Evolutionary conservation across 2,888 invertebrate species (phyloP).

Genomic region (Sminthurides aquaticus): DNA sequence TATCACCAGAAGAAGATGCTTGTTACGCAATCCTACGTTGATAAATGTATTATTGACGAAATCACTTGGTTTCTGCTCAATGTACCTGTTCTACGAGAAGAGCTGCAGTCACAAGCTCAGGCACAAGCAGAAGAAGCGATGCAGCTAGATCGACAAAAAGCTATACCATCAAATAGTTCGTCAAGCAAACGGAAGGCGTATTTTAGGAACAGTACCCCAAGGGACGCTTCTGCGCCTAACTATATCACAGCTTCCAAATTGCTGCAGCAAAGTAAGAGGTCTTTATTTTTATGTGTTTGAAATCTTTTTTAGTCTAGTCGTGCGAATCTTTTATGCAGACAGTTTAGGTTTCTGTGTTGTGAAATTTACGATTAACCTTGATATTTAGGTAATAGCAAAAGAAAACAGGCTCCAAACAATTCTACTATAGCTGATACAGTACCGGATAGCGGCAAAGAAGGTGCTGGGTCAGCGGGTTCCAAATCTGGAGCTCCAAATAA

Average conservation of each 20-base stretch:
- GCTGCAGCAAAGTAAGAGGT: conserved; percentile 31
- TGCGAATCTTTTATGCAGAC: not conserved
- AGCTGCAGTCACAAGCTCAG: conserved; percentile 8
- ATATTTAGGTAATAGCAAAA: conserved; percentile 5
- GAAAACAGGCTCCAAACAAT: conserved; percentile 1
- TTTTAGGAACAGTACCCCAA: conserved; percentile 7
- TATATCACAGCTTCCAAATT: conserved; percentile 32
- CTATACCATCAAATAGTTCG: conserved; percentile 27
- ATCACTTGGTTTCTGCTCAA: conserved; percentile 34
- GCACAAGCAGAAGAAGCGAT: conserved; percentile 8
- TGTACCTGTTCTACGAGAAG: conserved; percentile 27
- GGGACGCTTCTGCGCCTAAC: not conserved
- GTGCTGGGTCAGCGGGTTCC: too few species aligned
- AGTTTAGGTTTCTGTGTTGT: not conserved
- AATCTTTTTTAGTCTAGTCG: not conserved
- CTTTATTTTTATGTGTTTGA: conserved; percentile 4
- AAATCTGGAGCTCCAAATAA: too few species aligned
- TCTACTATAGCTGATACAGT: too few species aligned
- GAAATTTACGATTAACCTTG: not conserved
- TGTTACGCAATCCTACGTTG: conserved; percentile 71
- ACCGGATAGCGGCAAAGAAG: too few species aligned
- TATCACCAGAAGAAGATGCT: conserved; percentile 64
- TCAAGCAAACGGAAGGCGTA: conserved; percentile 29
- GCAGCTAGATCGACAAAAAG: conserved; percentile 6
- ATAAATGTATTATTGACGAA: conserved; percentile 61